These are phyloP conservation scores for Muscina levida DNA, from an alignment of 2,888 invertebrate genomes.

Conservation along the genomic window DNA sequence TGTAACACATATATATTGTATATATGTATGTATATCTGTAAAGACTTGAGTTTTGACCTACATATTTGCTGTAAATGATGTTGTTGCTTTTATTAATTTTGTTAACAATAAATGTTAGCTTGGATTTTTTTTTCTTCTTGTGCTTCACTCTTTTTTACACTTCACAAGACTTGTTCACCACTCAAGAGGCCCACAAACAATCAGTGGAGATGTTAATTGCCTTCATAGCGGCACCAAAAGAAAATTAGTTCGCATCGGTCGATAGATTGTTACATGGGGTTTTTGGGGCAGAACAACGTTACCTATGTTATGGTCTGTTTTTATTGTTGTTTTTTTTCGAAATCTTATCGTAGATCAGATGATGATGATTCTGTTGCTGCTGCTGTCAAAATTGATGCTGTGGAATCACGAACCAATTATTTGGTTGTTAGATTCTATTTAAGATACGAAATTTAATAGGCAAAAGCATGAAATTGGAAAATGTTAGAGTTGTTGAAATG, in stretches of 20 bases:
- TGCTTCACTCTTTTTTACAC: neutral
- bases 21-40: constrained; percentile 13
- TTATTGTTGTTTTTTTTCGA: no score
- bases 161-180: constrained; percentile 7
- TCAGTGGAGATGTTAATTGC: constrained; percentile 39
- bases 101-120: constrained; percentile 51
- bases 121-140: neutral
- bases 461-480: neutral
- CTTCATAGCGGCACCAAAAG: neutral
- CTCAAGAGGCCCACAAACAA: neutral
- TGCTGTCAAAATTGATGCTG: neutral
- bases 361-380: neutral
- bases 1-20: no score
- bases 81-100: constrained; percentile 40
- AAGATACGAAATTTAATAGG: neutral
- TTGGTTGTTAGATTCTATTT: constrained; percentile 11
- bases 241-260: constrained; percentile 27
- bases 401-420: constrained; percentile 14
- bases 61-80: constrained; percentile 58
- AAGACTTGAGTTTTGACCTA: constrained; percentile 47
- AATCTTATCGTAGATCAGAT: neutral
- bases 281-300: neutral
- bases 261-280: constrained; percentile 11
- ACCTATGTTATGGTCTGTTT: no score
- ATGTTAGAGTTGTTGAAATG: constrained; percentile 1